A percentile compares a stretch with the other conserved stretches of the same genome.
Evolutionary conservation across 2,888 invertebrate genomes (phyloP).

Genomic region (Eudemis profundana): DNA sequence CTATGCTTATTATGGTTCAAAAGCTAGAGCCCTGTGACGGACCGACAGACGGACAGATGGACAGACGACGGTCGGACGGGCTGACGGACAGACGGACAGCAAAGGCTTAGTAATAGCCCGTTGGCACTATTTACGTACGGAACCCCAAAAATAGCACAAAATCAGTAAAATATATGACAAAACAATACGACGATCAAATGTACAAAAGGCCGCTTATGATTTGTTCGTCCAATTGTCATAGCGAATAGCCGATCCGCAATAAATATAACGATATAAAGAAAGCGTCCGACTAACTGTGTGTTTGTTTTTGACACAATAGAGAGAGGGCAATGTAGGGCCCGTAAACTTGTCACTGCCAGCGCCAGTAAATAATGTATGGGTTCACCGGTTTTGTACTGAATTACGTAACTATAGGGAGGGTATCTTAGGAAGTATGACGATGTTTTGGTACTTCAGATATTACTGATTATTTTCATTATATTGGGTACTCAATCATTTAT

Average conservation of each 20-base stretch:
- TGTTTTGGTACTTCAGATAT: not conserved
- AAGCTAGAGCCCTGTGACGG: too few species aligned
- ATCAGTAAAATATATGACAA: not conserved
- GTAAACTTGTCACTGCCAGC: conserved; percentile 42
- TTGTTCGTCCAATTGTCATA: conserved; percentile 39
- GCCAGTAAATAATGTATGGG: conserved; percentile 44
- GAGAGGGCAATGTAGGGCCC: conserved; percentile 43
- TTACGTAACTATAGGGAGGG: conserved; percentile 27
- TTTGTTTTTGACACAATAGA: conserved; percentile 45
- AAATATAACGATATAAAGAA: conserved; percentile 44
- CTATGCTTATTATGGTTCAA: too few species aligned
- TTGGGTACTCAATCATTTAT: too few species aligned
- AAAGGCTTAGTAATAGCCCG: too few species aligned
- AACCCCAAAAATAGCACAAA: not conserved
- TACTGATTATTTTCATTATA: not conserved
- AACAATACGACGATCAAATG: conserved; percentile 22
- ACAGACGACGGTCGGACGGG: too few species aligned
- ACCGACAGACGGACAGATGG: too few species aligned
- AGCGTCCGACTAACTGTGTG: conserved; percentile 40
- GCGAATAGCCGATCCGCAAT: conserved; percentile 36
- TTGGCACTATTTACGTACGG: too few species aligned
- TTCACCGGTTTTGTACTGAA: conserved; percentile 42
- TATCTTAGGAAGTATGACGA: not conserved
- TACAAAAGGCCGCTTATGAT: conserved; percentile 35
- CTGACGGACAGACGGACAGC: too few species aligned